Evolutionary conservation across 2,797 vertebrate genomes (phyloP).

Genomic region (Odontamblyopus rebecca): DNA sequence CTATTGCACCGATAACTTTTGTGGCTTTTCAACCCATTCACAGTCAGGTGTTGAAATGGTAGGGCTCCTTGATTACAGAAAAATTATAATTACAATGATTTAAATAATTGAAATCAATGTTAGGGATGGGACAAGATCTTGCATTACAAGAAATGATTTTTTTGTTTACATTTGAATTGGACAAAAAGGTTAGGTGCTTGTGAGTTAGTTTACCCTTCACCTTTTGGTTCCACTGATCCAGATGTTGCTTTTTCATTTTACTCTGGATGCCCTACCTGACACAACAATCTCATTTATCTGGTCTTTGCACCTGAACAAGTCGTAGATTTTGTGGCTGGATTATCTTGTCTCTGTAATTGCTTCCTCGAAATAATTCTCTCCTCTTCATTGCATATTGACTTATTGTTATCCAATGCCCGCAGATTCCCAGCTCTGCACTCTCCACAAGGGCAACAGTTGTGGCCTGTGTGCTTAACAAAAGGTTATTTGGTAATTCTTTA

Average conservation of each 20-base stretch:
- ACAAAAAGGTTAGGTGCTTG: too few species aligned
- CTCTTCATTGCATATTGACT: background rate
- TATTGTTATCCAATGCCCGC: constrained; percentile 39
- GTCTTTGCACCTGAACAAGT: background rate
- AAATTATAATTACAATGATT: too few species aligned
- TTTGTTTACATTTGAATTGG: too few species aligned
- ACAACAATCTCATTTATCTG: background rate
- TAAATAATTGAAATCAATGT: too few species aligned
- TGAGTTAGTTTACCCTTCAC: background rate
- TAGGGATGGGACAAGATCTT: too few species aligned
- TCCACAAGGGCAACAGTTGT: constrained; percentile 27
- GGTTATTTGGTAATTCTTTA: too few species aligned
- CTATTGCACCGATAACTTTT: too few species aligned
- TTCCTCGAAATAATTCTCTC: background rate
- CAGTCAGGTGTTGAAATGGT: too few species aligned
- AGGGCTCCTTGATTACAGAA: too few species aligned
- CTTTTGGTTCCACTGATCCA: background rate
- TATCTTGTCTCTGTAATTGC: constrained; percentile 5
- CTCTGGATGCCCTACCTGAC: background rate
- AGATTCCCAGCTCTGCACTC: constrained; percentile 27
- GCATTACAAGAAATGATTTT: too few species aligned
- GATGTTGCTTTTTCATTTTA: background rate
- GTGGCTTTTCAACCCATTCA: too few species aligned
- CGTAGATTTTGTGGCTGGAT: constrained; percentile 28
- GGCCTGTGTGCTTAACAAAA: constrained; percentile 30